Percentiles rank a stretch among this genome's conserved stretches.
These are phyloP conservation scores for Picathartes gymnocephalus DNA, from an alignment of 2,113 vertebrate species.

Conservation along the genomic window DNA sequence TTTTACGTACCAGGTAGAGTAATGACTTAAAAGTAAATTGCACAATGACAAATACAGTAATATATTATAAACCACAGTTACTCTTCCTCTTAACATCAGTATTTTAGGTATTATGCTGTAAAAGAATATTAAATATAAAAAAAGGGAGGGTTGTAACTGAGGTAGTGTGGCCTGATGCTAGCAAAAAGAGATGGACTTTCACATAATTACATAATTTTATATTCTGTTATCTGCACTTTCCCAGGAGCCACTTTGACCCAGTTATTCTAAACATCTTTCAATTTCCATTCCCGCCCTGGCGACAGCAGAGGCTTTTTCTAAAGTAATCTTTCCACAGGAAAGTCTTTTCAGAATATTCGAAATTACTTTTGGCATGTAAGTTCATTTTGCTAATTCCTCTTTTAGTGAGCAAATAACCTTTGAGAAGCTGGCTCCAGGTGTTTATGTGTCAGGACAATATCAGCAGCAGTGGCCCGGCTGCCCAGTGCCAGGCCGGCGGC, in stretches of 20 bases:
- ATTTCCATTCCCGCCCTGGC: background rate
- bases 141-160: fast-evolving
- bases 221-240: background rate
- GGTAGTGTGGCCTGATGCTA: background rate
- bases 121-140: background rate
- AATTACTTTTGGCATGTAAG: slow-evolving; percentile 74
- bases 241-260: background rate
- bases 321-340: background rate
- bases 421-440: slow-evolving; percentile 69
- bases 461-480: slow-evolving; percentile 62
- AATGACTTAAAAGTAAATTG: slow-evolving; percentile 61
- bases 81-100: background rate
- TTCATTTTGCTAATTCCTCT: slow-evolving; percentile 75
- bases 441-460: slow-evolving; percentile 77
- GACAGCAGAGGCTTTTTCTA: background rate
- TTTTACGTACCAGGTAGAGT: slow-evolving; percentile 35
- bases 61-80: background rate
- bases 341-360: slow-evolving; percentile 66
- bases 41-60: background rate
- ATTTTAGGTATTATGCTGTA: background rate
- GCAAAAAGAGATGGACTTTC: background rate
- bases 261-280: background rate
- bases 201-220: background rate
- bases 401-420: slow-evolving; percentile 77
- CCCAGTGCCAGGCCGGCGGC: background rate